A percentile compares a stretch with the other conserved stretches of the same genome.
Conservation (phyloP, 2,888 invertebrate species). For the Oscheius sp. region DNA sequence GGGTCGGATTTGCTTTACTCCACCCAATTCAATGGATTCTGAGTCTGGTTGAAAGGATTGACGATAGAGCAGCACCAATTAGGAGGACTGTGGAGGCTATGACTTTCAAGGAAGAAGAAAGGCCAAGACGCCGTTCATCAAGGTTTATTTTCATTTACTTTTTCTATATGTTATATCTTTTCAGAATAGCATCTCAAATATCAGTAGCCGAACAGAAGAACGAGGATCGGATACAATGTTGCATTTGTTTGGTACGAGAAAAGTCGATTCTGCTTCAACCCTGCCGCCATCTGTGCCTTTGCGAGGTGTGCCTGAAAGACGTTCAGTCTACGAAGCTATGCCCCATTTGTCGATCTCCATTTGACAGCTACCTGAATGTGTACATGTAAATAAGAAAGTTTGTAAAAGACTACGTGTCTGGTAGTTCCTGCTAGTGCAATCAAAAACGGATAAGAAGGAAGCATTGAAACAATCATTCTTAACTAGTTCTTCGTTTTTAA, state of each 20-base stretch:
- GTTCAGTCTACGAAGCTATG: constrained; percentile 40
- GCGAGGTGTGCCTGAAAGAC: constrained; percentile 45
- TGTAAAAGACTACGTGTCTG: not conserved
- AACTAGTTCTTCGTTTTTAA: no score
- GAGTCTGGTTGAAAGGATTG: constrained; percentile 47
- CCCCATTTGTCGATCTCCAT: constrained; percentile 43
- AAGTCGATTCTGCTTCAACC: constrained; percentile 49
- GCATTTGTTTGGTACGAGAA: constrained; percentile 44
- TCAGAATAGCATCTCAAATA: not conserved
- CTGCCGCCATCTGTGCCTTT: constrained; percentile 53
- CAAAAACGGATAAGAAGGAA: no score
- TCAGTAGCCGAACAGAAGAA: not conserved
- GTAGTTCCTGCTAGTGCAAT: not conserved
- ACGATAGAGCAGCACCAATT: constrained; percentile 50
- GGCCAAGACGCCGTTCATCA: no score
- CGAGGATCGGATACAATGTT: constrained; percentile 45
- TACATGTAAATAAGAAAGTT: constrained; percentile 17
- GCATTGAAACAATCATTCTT: no score
- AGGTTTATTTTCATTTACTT: no score
- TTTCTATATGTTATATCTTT: not conserved
- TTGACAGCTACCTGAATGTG: constrained; percentile 25
- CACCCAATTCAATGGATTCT: constrained; percentile 52
- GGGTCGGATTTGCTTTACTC: constrained; percentile 38
- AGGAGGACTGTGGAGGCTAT: constrained; percentile 50
- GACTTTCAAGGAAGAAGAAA: not conserved